A percentile compares a stretch with the other conserved stretches of the same genome.
These are phyloP conservation scores for Sinella curviseta DNA, from an alignment of 1,140 invertebrate species.

Conservation along the genomic window DNA sequence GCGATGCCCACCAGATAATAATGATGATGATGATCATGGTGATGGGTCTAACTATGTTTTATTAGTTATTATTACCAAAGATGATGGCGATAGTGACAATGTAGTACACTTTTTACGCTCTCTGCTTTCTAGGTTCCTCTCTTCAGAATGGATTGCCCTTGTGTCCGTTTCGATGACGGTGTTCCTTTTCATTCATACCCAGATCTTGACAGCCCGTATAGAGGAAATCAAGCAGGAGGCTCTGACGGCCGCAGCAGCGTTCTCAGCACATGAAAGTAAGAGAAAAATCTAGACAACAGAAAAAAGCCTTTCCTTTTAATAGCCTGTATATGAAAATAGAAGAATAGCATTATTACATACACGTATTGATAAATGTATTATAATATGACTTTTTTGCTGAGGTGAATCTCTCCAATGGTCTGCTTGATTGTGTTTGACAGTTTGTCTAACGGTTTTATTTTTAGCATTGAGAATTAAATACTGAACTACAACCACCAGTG, in stretches of 20 bases:
- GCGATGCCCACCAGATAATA: too few species aligned
- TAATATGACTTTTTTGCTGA: background rate
- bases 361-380: background rate
- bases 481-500: too few species aligned
- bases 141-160: constrained; percentile 47
- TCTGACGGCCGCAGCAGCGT: constrained; percentile 40
- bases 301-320: background rate
- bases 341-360: background rate
- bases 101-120: constrained; percentile 6
- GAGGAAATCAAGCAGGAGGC: constrained; percentile 48
- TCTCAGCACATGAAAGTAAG: constrained; percentile 43
- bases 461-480: background rate
- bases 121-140: constrained; percentile 10
- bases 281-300: constrained; percentile 3
- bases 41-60: too few species aligned
- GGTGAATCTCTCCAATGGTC: background rate
- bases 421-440: background rate
- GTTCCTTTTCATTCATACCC: constrained; percentile 53
- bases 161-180: constrained; percentile 51
- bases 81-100: too few species aligned
- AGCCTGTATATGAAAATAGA: background rate
- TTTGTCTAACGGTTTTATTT: constrained; percentile 7
- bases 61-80: too few species aligned
- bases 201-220: constrained; percentile 50
- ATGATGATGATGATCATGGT: too few species aligned